Conservation (phyloP, 1,140 invertebrate genomes). For the Drosophila carrolli region DNA sequence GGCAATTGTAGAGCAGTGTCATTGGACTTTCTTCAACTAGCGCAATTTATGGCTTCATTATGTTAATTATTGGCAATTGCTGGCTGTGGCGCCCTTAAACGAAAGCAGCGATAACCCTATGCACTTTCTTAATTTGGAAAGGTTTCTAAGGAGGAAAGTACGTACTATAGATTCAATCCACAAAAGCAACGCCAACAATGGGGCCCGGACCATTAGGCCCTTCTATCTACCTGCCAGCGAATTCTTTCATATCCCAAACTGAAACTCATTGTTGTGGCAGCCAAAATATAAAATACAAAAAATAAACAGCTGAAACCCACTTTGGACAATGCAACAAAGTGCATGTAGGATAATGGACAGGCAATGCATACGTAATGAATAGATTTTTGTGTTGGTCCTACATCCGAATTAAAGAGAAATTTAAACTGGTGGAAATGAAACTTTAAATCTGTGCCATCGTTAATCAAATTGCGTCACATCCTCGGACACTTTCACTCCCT, state of each 20-base stretch:
- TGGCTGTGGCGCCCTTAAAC: conserved; percentile 33
- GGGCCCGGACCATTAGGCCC: conserved; percentile 25
- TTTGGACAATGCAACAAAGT: conserved; percentile 42
- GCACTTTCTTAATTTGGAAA: conserved; percentile 57
- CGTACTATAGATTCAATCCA: not conserved
- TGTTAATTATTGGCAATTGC: conserved; percentile 83
- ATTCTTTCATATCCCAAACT: conserved; percentile 34
- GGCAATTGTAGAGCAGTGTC: conserved; percentile 47
- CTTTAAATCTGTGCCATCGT: conserved; percentile 29
- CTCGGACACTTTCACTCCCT: conserved; percentile 46
- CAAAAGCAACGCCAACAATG: conserved; percentile 28
- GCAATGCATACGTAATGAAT: conserved; percentile 34
- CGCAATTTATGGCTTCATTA: conserved; percentile 79
- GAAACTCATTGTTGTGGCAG: conserved; percentile 42
- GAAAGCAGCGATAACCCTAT: conserved; percentile 52
- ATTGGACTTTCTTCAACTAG: conserved; percentile 78
- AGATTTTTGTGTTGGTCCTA: conserved; percentile 14
- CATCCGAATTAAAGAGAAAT: conserved; percentile 41
- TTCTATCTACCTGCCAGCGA: conserved; percentile 23
- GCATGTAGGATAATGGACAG: conserved; percentile 36
- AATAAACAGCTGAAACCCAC: conserved; percentile 28
- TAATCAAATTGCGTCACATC: conserved; percentile 53
- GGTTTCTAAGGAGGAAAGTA: conserved; percentile 11
- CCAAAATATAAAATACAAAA: conserved; percentile 12
- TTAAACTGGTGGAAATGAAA: conserved; percentile 34